These are phyloP conservation scores for Astatoreochromis straeleni DNA, from an alignment of 2,113 vertebrate genomes.

Conservation along the genomic window DNA sequence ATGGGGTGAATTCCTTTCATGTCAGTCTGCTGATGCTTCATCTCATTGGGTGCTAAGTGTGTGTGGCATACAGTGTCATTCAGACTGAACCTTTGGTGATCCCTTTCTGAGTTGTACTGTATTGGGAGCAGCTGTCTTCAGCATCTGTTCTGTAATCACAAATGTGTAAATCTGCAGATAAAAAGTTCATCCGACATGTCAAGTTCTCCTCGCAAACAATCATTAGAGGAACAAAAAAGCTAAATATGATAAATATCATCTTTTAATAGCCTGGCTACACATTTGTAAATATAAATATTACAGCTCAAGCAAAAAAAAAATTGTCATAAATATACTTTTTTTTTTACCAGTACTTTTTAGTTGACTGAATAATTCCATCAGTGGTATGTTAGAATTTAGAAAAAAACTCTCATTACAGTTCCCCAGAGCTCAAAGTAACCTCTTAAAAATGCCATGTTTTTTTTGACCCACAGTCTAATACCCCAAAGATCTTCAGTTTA, in stretches of 20 bases:
- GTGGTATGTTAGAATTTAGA: not conserved
- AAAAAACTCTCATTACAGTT: not conserved
- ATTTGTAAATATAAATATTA: not conserved
- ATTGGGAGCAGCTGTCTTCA: slow-evolving; percentile 33
- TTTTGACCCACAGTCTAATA: not conserved
- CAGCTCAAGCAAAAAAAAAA: not conserved
- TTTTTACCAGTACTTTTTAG: not conserved
- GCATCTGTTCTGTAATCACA: slow-evolving; percentile 43
- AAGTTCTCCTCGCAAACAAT: not conserved
- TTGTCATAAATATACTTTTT: not conserved
- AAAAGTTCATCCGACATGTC: slow-evolving; percentile 39
- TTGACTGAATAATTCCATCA: not conserved
- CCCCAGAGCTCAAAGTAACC: not conserved
- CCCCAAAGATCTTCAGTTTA: not conserved
- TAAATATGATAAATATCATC: not conserved
- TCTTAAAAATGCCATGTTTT: not conserved
- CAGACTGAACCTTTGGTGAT: slow-evolving; percentile 33
- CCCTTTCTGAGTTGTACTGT: slow-evolving; percentile 13
- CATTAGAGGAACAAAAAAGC: not conserved
- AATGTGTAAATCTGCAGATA: slow-evolving; percentile 32
- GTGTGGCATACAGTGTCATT: slow-evolving; percentile 3
- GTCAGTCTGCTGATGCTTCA: slow-evolving; percentile 3
- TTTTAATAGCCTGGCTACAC: not conserved
- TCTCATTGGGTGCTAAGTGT: not conserved
- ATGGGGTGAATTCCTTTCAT: not conserved